These are phyloP conservation scores for fruit fly (Drosophila melanogaster) DNA, from an alignment of 1,140 invertebrate species.

Conservation along the genomic window DNA sequence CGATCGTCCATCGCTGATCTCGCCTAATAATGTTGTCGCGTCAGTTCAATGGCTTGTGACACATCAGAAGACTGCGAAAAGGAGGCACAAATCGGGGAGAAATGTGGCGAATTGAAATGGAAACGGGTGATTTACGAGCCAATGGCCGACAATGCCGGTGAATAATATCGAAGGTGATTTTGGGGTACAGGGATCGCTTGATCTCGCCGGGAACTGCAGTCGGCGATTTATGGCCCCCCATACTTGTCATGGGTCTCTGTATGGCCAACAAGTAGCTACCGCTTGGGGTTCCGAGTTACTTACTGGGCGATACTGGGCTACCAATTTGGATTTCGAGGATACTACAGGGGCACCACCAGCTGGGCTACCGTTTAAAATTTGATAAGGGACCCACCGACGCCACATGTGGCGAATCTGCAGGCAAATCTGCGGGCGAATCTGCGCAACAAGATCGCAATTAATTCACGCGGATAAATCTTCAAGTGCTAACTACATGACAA, in stretches of 20 bases:
- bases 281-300: constrained; percentile 4
- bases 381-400: constrained; percentile 65
- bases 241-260: constrained; percentile 83
- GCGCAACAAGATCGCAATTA: constrained; percentile 84
- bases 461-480: constrained; percentile 84
- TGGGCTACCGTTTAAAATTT: constrained; percentile 81
- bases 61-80: constrained; percentile 39
- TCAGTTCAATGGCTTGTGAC: constrained; percentile 77
- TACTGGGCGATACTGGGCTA: constrained; percentile 1
- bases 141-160: constrained; percentile 60
- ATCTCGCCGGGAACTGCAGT: constrained; percentile 59
- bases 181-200: constrained; percentile 46
- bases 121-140: constrained; percentile 47
- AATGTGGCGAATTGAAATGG: constrained; percentile 27
- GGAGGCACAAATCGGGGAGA: not conserved
- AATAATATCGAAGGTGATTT: constrained; percentile 57
- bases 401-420: constrained; percentile 65
- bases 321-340: not conserved
- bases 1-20: constrained; percentile 50
- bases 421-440: constrained; percentile 29
- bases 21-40: constrained; percentile 59
- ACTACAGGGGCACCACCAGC: constrained; percentile 52
- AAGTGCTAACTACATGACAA: constrained; percentile 85
- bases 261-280: constrained; percentile 70
- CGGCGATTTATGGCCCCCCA: constrained; percentile 73